Evolutionary conservation across 2,888 invertebrate species (phyloP).

Genomic region (Argyresthia albistria): DNA sequence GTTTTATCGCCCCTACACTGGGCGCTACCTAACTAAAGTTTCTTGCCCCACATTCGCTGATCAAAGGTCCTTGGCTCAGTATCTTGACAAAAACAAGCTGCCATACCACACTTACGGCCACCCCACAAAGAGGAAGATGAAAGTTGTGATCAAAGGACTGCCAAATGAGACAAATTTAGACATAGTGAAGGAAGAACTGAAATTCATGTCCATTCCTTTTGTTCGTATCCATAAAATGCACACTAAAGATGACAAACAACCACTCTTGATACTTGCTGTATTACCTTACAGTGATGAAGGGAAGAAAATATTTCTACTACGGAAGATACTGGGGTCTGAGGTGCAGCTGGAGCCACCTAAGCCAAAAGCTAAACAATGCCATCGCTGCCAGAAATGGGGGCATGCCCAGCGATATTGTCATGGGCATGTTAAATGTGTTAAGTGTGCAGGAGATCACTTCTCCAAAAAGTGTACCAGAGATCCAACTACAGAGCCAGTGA

Average conservation of each 20-base stretch:
- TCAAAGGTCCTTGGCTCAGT: slow-evolving; percentile 27
- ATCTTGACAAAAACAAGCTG: slow-evolving; percentile 29
- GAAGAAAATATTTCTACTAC: slow-evolving; percentile 24
- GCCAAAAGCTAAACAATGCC: slow-evolving; percentile 36
- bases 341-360: slow-evolving; percentile 37
- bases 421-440: slow-evolving; percentile 38
- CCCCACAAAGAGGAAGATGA: slow-evolving; percentile 34
- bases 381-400: slow-evolving; percentile 52
- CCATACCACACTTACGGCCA: slow-evolving; percentile 43
- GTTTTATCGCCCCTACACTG: slow-evolving; percentile 24
- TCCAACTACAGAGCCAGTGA: slow-evolving; percentile 22
- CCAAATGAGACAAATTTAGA: slow-evolving; percentile 24
- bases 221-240: slow-evolving; percentile 39
- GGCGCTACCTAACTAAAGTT: slow-evolving; percentile 26
- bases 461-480: slow-evolving; percentile 32
- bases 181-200: slow-evolving; percentile 26
- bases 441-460: slow-evolving; percentile 44
- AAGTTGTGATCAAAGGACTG: slow-evolving; percentile 40
- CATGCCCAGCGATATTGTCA: slow-evolving; percentile 47
- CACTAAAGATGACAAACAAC: slow-evolving; percentile 17
- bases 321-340: slow-evolving; percentile 24
- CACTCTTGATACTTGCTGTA: slow-evolving; percentile 29
- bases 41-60: slow-evolving; percentile 25
- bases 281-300: slow-evolving; percentile 30
- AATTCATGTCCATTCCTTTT: slow-evolving; percentile 29